Evolutionary conservation across 2,113 vertebrate species (phyloP).

Genomic region (Neotoma lepida): DNA sequence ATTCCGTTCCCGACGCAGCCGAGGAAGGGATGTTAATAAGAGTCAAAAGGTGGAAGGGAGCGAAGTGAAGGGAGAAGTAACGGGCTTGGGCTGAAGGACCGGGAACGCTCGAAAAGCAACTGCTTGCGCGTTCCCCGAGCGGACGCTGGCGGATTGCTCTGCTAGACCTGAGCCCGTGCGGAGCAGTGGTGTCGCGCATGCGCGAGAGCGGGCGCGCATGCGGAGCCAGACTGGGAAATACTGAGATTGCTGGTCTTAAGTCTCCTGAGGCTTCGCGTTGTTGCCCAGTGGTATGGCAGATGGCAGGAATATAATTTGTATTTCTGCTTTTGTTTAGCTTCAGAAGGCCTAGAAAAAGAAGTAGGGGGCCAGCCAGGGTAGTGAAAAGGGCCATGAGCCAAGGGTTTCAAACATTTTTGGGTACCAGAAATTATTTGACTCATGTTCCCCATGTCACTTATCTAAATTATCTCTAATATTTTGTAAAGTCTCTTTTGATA

Average conservation of each 20-base stretch:
- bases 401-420: background rate
- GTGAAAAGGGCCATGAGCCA: background rate
- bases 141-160: background rate
- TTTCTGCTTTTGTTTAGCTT: background rate
- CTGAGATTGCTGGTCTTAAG: fast-evolving
- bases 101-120: too few species aligned
- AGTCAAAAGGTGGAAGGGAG: too few species aligned
- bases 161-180: fast-evolving
- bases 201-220: background rate
- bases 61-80: background rate
- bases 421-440: background rate
- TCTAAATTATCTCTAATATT: background rate
- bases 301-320: background rate
- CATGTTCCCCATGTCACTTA: background rate
- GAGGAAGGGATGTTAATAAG: background rate
- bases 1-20: background rate
- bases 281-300: background rate
- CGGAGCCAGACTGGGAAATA: fast-evolving
- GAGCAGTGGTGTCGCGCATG: background rate
- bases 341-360: background rate
- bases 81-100: fast-evolving
- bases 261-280: fast-evolving
- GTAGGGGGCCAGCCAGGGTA: background rate
- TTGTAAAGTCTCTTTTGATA: background rate
- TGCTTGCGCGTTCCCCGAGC: background rate